These are phyloP conservation scores for Acanthosepion lycidas DNA, from an alignment of 2,888 invertebrate species.

Conservation along the genomic window DNA sequence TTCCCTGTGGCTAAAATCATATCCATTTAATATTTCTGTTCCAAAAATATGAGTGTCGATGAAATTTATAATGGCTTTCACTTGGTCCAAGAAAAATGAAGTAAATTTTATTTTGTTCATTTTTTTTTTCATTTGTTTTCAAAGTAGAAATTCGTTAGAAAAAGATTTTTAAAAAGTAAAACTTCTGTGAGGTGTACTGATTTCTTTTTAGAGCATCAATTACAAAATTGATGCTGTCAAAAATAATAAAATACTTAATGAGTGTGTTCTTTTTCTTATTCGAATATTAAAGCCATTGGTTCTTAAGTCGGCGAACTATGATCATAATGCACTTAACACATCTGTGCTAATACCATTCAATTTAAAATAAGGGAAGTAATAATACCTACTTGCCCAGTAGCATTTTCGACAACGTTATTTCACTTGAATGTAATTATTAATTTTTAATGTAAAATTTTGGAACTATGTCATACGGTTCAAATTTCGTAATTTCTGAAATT, in stretches of 20 bases:
- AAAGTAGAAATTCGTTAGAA: not conserved
- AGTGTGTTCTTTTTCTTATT: not conserved
- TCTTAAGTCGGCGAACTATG: not conserved
- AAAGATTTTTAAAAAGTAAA: not conserved
- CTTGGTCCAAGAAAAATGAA: not conserved
- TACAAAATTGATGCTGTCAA: not conserved
- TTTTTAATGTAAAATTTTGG: too few species aligned
- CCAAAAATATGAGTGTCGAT: not conserved
- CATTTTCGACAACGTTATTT: too few species aligned
- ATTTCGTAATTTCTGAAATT: too few species aligned
- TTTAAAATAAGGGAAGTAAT: too few species aligned
- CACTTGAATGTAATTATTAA: too few species aligned
- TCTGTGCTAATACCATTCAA: not conserved
- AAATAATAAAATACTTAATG: not conserved
- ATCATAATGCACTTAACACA: not conserved
- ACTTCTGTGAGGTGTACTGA: not conserved
- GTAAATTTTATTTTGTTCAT: not conserved
- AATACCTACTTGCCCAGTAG: too few species aligned
- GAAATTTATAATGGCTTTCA: not conserved
- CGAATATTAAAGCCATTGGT: not conserved
- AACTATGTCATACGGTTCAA: too few species aligned
- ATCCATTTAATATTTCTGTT: not conserved
- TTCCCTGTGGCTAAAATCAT: not conserved
- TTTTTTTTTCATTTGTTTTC: not conserved
- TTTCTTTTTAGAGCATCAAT: not conserved